These are phyloP conservation scores for Arenaria interpres DNA, from an alignment of 2,113 vertebrate genomes.

Conservation along the genomic window DNA sequence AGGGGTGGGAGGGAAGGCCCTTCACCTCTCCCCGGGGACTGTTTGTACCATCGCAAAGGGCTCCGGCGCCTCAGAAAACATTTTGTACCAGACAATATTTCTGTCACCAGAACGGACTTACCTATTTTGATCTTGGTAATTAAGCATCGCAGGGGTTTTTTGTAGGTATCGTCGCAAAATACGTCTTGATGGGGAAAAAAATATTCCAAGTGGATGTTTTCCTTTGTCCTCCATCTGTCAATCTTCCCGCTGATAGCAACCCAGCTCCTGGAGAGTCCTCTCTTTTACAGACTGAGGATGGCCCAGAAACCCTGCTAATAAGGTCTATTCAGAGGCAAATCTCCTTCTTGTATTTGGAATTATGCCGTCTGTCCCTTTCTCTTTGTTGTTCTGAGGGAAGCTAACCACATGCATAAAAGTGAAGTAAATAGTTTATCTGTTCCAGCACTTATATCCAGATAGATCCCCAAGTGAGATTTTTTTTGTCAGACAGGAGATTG, in stretches of 20 bases:
- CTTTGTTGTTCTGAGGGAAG: not conserved
- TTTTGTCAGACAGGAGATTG: not conserved
- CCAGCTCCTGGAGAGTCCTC: not conserved
- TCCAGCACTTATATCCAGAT: not conserved
- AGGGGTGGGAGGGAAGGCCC: not conserved
- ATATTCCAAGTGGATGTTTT: not conserved
- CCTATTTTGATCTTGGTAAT: not conserved
- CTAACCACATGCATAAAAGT: not conserved
- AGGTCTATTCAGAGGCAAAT: not conserved
- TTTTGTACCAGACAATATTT: not conserved
- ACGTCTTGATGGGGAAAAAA: not conserved
- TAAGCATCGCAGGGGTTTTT: not conserved
- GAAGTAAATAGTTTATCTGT: not conserved
- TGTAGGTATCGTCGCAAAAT: fast-evolving
- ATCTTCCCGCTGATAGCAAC: not conserved
- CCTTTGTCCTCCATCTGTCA: not conserved
- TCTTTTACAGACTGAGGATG: not conserved
- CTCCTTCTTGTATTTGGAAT: not conserved
- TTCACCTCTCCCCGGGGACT: not conserved
- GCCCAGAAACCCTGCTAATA: not conserved
- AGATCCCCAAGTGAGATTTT: not conserved
- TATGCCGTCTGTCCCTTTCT: not conserved
- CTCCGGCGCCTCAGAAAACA: not conserved
- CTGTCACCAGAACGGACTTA: not conserved
- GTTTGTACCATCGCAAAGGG: not conserved